These are phyloP conservation scores for Carollia perspicillata DNA, from an alignment of 2,113 vertebrate genomes.

Conservation along the genomic window DNA sequence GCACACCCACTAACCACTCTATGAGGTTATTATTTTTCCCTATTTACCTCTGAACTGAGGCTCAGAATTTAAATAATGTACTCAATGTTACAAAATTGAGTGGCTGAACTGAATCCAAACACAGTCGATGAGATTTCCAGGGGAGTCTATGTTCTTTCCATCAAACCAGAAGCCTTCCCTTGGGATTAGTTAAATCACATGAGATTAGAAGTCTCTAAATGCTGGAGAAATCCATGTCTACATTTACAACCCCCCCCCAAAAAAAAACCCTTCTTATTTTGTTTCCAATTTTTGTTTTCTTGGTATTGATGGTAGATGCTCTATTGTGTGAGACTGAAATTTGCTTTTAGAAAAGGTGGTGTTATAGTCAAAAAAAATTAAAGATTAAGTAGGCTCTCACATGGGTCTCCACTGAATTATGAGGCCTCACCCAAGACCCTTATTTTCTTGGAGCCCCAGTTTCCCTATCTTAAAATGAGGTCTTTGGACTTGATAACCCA, in stretches of 20 bases:
- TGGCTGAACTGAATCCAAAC: conserved; percentile 7
- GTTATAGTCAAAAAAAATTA: background rate
- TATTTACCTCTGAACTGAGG: background rate
- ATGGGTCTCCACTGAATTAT: background rate
- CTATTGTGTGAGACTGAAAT: background rate
- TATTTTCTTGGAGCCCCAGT: background rate
- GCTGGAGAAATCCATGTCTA: background rate
- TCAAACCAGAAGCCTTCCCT: background rate
- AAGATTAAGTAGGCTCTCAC: background rate
- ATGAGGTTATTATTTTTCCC: background rate
- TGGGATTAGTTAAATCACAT: background rate
- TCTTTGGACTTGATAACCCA: background rate
- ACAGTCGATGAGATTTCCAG: background rate
- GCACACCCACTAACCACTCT: background rate
- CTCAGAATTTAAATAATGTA: background rate
- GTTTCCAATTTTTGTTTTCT: background rate
- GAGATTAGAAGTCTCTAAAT: background rate
- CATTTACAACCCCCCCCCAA: background rate
- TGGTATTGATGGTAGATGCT: background rate
- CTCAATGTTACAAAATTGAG: background rate
- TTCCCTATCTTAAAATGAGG: background rate
- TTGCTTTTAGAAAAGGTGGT: background rate
- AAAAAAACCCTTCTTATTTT: background rate
- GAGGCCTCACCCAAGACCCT: background rate
- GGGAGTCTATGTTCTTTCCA: background rate